These are phyloP conservation scores for Parazoanthus swiftii DNA, from an alignment of 92 coral and sea anemone species.

Conservation along the genomic window DNA sequence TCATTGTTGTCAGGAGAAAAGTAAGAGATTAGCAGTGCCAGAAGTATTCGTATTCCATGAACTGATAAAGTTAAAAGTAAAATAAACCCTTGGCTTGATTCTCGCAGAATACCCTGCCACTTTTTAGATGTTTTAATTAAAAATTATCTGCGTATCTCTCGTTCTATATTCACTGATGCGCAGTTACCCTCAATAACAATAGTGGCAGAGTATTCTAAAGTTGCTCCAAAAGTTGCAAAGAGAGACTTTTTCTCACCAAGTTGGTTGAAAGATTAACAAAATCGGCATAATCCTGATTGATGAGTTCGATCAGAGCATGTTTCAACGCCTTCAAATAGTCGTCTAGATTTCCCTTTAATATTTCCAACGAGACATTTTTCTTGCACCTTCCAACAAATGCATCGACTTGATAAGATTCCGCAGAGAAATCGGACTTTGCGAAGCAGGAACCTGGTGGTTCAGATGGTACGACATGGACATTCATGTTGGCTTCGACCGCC, in stretches of 20 bases:
- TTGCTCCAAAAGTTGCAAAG: neutral
- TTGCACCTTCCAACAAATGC: slow-evolving; percentile 84
- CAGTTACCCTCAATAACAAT: too few relatives aligned
- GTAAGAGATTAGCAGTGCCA: neutral
- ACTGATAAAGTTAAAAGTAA: neutral
- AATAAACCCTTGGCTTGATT: too few relatives aligned
- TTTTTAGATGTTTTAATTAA: too few relatives aligned
- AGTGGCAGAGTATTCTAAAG: neutral
- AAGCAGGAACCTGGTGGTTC: slow-evolving; percentile 87
- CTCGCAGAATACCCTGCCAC: too few relatives aligned
- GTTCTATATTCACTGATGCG: too few relatives aligned
- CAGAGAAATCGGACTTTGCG: slow-evolving; percentile 83
- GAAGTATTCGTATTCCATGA: neutral
- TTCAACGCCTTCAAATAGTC: slow-evolving; percentile 90
- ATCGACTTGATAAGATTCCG: slow-evolving; percentile 86
- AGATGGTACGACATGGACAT: slow-evolving; percentile 63
- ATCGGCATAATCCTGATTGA: slow-evolving; percentile 98
- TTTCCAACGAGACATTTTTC: slow-evolving; percentile 80
- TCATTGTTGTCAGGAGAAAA: too few relatives aligned
- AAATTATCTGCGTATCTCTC: too few relatives aligned
- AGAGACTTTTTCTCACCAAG: slow-evolving; percentile 64
- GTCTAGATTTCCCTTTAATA: slow-evolving; percentile 81
- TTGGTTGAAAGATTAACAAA: slow-evolving; percentile 96
- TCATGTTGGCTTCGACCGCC: slow-evolving; percentile 72
- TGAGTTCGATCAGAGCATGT: slow-evolving; percentile 94